Base-by-base conservation (phyloP, 2,797 vertebrate genomes). In the Tiaroga cobitis region DNA sequence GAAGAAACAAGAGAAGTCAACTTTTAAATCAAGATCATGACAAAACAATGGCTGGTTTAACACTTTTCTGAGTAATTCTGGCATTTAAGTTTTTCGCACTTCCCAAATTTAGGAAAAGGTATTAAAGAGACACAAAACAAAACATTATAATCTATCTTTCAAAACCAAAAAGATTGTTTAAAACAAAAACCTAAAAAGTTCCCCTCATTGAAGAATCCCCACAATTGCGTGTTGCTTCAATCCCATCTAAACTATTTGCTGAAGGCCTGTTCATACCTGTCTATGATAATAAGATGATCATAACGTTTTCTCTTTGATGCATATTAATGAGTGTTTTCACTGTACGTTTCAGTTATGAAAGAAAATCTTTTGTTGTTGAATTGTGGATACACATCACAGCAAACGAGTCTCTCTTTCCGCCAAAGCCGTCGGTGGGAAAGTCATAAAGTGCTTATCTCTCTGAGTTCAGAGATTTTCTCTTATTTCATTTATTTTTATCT, bases 341-440 rank as follows among this genome's bases (percentile, higher is more conserved):
- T 67, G 34, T 29, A 26, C 3, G 11, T 54, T 39, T 54, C 46
- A 26, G n/a, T 54, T 54, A 24, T 26, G 37, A 63, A 65, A 51
- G 43, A 67, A 2, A 75, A 32, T 49, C 6, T n/a, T 73, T 11
- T 75, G 54, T 75, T 46, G 32, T 34, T 68, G 39, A 49, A 67
- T 29, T 83, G 46, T 26, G 65, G 16, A 81, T 39, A 54, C 65
- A 29, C 72, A 76, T 76, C 82, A 77, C 29, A 75, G 43, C 32
- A 41, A 83, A 77, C 24, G 41, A 67, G 32, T 63, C 19, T 43
- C 26, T 78, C 43, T 59, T 70, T 69, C 26, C 18, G 7, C 43
- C 73, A 26, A 24, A 61, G 54, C 56, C 5, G 2, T 34, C 11
- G 8, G 10, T 74, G 39, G 32, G 8, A 26, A 26, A 76, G 69